Evolutionary conservation across 2,888 invertebrate genomes (phyloP), one percentile per base, ranked within the genome.

Genomic region (Brachylomia viminalis): DNA sequence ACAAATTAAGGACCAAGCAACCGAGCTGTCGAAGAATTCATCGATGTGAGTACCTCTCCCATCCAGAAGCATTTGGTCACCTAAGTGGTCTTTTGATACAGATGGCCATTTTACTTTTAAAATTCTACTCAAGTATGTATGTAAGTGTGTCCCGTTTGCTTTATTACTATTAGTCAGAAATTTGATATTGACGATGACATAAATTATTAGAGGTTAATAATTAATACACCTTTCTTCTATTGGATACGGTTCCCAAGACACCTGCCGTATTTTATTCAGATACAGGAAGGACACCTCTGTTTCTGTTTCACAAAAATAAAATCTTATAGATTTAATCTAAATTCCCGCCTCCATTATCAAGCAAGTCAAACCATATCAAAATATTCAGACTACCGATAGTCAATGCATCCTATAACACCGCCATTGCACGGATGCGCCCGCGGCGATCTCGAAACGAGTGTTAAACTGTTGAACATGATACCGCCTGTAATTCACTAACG

Each of bases 391-490:
- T 79, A 52, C 70, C 33, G 64, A 75, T 66, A 58, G 69, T 74
- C 64, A 64, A 59, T 42, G 64, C 38, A 65, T 56, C 11, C 5
- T 17, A 27, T 17, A 62, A 65, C 82, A 72, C 23, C 7, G 49
- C 33, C 27, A 64, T 10, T 17, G n/a, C 20, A 2, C 27, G 30
- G 6, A 33, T 71, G 56, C 15, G 75, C 84, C 69, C 4, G 59
- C 33, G 82, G 79, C 84, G 27, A 11, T 54, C 27, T 61, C 23
- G 47, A 62, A 33, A 33, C 64, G 77, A 83, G 83, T 87, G 83
- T 83, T 87, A 83, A 77, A 86, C 69, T 72, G 69, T 82, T 61
- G 11, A 79, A 83, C 80, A 80, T 83, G 61, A 74, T 80, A 79
- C 62, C 10, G 64, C 20, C 71, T 23, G 76, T 79, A 79, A 77